Conservation (phyloP, 2,113 vertebrate genomes). For the Raja brachyura region DNA sequence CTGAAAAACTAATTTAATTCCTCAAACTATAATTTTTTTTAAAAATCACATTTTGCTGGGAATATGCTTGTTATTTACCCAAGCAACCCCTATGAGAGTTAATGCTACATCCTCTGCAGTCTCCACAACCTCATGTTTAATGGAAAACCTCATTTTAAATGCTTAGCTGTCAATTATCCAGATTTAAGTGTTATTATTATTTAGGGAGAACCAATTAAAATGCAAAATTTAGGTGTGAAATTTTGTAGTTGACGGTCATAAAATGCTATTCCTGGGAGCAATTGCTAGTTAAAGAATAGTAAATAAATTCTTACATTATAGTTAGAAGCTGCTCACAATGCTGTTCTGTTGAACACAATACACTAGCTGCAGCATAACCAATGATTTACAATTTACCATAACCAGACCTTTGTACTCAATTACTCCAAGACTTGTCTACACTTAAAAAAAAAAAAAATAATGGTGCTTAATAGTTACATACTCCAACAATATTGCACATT, state of each 20-base stretch:
- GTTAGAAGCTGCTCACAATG: background rate
- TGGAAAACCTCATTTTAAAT: background rate
- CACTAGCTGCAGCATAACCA: background rate
- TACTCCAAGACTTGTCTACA: background rate
- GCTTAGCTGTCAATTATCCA: background rate
- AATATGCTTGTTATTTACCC: constrained; percentile 70
- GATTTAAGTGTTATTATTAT: background rate
- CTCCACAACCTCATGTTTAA: constrained; percentile 95
- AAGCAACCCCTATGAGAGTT: constrained; percentile 99
- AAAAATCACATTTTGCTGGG: background rate
- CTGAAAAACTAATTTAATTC: background rate
- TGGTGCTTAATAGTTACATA: background rate
- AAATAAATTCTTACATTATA: background rate
- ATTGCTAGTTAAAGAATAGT: background rate
- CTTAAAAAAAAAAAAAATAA: background rate
- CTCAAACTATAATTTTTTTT: background rate
- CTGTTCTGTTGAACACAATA: background rate
- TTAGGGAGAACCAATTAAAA: background rate
- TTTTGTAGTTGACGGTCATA: background rate
- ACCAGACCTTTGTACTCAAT: background rate
- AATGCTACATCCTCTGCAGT: constrained; percentile 99
- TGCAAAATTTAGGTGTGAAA: background rate
- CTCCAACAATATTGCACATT: background rate
- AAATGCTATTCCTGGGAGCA: background rate
- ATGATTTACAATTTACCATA: background rate